Percentiles rank a stretch among this genome's conserved stretches.
phyloP scores from a whole-genome alignment of 2,797 vertebrate genomes.

The Dicrostonyx torquatus region DNA sequence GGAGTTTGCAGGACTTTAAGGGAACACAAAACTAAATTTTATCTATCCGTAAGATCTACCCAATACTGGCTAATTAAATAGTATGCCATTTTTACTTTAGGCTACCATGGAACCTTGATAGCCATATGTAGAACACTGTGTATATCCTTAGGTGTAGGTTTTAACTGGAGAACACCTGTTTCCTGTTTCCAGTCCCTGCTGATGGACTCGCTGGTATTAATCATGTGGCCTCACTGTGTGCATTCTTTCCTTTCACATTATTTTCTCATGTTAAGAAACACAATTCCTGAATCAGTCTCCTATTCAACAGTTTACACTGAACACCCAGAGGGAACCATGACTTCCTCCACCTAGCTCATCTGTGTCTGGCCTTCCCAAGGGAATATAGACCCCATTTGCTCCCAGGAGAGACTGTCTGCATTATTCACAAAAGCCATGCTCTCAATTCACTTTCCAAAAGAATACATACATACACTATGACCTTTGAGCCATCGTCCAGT shows the following conservation, averaged over 20 bases:
- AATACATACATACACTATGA: constrained; percentile 23
- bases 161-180: not conserved
- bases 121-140: not conserved
- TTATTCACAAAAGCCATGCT: not conserved
- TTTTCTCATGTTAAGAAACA: constrained; percentile 51
- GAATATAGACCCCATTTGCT: fast-evolving
- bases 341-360: not conserved
- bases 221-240: not conserved
- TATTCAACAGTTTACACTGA: constrained; percentile 31
- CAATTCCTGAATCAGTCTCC: not conserved
- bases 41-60: not conserved
- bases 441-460: constrained; percentile 42
- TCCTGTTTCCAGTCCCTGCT: constrained; percentile 48
- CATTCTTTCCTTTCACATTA: constrained; percentile 9
- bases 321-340: constrained; percentile 12
- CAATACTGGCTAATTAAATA: constrained; percentile 24
- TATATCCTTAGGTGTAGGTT: not conserved
- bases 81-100: constrained; percentile 35
- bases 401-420: constrained; percentile 6
- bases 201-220: not conserved
- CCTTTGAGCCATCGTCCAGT: constrained; percentile 36
- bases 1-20: not conserved
- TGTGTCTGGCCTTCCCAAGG: not conserved
- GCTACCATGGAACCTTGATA: not conserved
- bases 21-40: constrained; percentile 29